phyloP scores from a whole-genome alignment of 2,888 invertebrate species.

The Leucania comma region DNA sequence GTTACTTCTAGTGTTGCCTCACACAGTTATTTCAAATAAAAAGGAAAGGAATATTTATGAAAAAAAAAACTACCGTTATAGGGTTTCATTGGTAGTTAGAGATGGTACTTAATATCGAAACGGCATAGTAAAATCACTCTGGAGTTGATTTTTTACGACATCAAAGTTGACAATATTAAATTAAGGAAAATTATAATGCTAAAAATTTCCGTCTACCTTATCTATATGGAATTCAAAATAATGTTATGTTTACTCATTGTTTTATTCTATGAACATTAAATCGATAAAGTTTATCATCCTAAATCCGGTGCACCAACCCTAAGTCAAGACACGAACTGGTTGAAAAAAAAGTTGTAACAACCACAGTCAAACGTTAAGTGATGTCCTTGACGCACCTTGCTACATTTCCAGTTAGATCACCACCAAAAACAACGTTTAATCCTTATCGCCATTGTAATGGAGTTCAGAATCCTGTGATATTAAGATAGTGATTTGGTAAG shows the following conservation, averaged over 20 bases:
- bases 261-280: not conserved
- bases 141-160: not conserved
- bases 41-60: not conserved
- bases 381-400: slow-evolving; percentile 87
- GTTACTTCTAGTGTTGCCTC: too few relatives aligned
- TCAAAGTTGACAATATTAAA: not conserved
- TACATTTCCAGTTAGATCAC: slow-evolving; percentile 76
- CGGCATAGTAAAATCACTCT: not conserved
- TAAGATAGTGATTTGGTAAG: slow-evolving; percentile 59
- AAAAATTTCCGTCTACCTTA: not conserved
- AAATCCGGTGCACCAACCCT: slow-evolving; percentile 62
- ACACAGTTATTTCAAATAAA: too few relatives aligned
- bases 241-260: not conserved
- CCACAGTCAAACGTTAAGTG: slow-evolving; percentile 76
- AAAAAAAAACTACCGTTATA: not conserved
- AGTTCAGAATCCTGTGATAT: slow-evolving; percentile 67
- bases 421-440: slow-evolving; percentile 59
- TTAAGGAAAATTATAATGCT: not conserved
- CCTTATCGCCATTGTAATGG: slow-evolving; percentile 68
- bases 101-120: not conserved
- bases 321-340: slow-evolving; percentile 73
- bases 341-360: slow-evolving; percentile 80
- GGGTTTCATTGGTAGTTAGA: not conserved
- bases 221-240: not conserved
- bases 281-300: not conserved